A percentile compares a stretch with the other conserved stretches of the same genome.
These are phyloP conservation scores for Brachyhypopomus occidentalis DNA, from an alignment of 2,113 vertebrate species.

Conservation along the genomic window DNA sequence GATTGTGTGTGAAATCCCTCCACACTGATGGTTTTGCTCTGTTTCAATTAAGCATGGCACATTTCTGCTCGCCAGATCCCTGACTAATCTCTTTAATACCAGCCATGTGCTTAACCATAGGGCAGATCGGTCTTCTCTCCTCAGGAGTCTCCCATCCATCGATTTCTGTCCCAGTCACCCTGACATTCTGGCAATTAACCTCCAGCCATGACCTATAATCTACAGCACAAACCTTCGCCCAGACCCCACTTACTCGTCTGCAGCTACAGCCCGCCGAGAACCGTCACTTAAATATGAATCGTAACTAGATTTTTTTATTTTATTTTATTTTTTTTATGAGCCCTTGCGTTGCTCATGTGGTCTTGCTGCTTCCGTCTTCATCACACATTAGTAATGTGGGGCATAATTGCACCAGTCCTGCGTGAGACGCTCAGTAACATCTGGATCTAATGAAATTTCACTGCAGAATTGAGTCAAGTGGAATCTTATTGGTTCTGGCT, in stretches of 20 bases:
- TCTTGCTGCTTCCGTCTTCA: not conserved
- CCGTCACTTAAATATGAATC: conserved; percentile 18
- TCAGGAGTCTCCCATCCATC: conserved; percentile 64
- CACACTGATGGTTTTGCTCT: not conserved
- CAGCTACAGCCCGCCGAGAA: conserved; percentile 62
- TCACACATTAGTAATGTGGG: not conserved
- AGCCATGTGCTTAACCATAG: conserved; percentile 58
- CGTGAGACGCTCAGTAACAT: not conserved
- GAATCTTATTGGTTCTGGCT: not conserved
- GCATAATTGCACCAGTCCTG: conserved; percentile 1
- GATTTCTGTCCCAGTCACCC: conserved; percentile 69
- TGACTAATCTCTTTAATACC: conserved; percentile 68
- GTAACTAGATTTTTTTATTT: not conserved
- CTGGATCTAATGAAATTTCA: conserved; percentile 20
- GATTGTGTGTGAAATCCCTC: conserved; percentile 7
- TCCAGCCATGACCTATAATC: conserved; percentile 73
- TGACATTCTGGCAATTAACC: conserved; percentile 74
- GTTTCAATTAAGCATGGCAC: conserved; percentile 7
- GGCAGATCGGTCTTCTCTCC: conserved; percentile 61
- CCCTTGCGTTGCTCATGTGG: not conserved
- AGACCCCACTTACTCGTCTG: conserved; percentile 50
- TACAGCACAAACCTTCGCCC: conserved; percentile 45
- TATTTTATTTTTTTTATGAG: conserved; percentile 13
- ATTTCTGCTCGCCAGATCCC: conserved; percentile 58
- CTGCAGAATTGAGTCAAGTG: not conserved